These are phyloP conservation scores for Otocyon megalotis DNA, from an alignment of 2,113 vertebrate genomes.

Conservation along the genomic window DNA sequence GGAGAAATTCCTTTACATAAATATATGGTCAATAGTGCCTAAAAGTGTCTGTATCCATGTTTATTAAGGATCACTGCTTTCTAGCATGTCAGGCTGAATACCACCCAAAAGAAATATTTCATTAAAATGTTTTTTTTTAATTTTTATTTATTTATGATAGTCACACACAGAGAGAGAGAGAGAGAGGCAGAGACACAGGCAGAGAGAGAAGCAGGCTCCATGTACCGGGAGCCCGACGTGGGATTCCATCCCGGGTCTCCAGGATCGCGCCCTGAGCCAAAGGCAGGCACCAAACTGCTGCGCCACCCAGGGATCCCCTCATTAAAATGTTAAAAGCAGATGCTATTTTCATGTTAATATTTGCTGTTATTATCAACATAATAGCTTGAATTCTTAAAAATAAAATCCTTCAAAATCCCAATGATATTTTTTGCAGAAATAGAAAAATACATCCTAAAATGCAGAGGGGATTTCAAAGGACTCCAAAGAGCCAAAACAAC, in stretches of 20 bases:
- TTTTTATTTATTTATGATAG: no score
- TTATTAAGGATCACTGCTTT: background rate
- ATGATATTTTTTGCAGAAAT: slow-evolving; percentile 12
- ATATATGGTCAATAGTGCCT: background rate
- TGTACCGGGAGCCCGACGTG: no score
- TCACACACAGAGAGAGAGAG: no score
- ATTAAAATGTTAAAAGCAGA: slow-evolving; percentile 11
- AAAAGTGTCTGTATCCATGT: background rate
- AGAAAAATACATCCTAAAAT: slow-evolving; percentile 28
- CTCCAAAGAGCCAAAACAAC: background rate
- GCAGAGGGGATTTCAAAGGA: background rate
- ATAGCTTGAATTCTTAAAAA: slow-evolving; percentile 29
- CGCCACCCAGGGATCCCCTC: no score
- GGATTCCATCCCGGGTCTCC: no score
- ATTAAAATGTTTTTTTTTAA: slow-evolving; percentile 19
- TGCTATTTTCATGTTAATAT: slow-evolving; percentile 60
- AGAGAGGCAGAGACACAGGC: no score
- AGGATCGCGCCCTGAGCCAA: no score
- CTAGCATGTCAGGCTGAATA: slow-evolving; percentile 14
- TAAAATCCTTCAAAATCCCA: slow-evolving; percentile 39
- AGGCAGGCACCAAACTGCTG: no score
- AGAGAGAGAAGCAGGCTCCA: no score
- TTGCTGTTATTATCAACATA: slow-evolving; percentile 44
- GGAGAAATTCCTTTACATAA: slow-evolving; percentile 20
- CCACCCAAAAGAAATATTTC: slow-evolving; percentile 47